Percentiles rank a stretch among this genome's conserved stretches.
These are phyloP conservation scores for Metacarcinus magister DNA, from an alignment of 2,888 invertebrate species.

Conservation along the genomic window DNA sequence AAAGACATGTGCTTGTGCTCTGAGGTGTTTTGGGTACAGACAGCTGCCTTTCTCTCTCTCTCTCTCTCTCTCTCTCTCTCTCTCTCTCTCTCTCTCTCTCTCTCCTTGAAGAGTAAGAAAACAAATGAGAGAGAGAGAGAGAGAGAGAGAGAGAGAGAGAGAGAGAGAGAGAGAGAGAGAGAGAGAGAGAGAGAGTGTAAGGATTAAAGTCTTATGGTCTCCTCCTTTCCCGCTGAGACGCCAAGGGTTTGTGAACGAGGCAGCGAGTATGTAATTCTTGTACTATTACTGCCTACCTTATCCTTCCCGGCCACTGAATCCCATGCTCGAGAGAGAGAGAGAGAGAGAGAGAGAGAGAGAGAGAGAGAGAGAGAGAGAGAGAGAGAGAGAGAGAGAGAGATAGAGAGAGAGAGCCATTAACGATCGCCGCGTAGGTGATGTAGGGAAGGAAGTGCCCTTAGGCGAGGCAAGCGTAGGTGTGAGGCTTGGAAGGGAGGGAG, in stretches of 20 bases:
- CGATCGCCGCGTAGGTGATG: not conserved
- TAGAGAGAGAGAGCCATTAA: slow-evolving; percentile 1
- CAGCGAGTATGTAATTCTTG: not conserved
- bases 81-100: not conserved
- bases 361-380: not conserved
- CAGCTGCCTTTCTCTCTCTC: not conserved
- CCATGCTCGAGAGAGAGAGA: not conserved
- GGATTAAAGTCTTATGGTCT: not conserved
- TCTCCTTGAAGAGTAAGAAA: not conserved
- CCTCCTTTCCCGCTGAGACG: not conserved
- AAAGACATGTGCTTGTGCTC: not conserved
- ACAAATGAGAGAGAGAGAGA: not conserved
- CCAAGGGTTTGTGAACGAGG: not conserved
- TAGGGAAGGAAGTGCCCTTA: not conserved
- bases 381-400: not conserved
- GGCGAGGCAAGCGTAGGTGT: not conserved
- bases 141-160: not conserved
- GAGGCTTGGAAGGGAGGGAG: not conserved
- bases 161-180: not conserved
- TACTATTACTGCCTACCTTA: not conserved
- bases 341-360: slow-evolving; percentile 30
- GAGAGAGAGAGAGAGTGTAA: not conserved
- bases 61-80: slow-evolving; percentile 21
- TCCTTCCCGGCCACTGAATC: not conserved
- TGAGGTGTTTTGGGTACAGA: slow-evolving; percentile 7